phyloP scores from a whole-genome alignment of 2,888 invertebrate genomes.

The Tryphoninae sp. region DNA sequence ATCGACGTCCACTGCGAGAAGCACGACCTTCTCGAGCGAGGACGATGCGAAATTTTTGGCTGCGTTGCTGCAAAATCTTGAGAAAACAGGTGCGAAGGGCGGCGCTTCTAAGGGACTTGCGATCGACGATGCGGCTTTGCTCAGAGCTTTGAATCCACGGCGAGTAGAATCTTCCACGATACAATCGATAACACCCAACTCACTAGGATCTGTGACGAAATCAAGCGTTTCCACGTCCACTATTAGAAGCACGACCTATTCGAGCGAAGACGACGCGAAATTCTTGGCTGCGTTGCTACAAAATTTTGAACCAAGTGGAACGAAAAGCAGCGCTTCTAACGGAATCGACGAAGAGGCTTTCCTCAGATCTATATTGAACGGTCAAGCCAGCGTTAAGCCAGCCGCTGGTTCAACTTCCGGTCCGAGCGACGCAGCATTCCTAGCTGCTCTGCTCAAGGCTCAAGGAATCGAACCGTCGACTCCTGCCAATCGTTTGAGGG shows the following conservation, averaged over 20 bases:
- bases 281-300: slow-evolving; percentile 75
- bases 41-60: slow-evolving; percentile 77
- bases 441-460: slow-evolving; percentile 87
- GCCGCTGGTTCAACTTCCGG: slow-evolving; percentile 81
- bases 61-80: slow-evolving; percentile 72
- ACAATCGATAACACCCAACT: slow-evolving; percentile 66
- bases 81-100: slow-evolving; percentile 64
- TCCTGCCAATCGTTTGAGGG: slow-evolving; percentile 84
- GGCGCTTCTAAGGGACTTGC: neutral
- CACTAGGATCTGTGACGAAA: slow-evolving; percentile 70
- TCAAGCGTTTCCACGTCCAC: slow-evolving; percentile 67
- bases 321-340: slow-evolving; percentile 8
- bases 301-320: slow-evolving; percentile 68
- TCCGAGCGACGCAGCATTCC: slow-evolving; percentile 86
- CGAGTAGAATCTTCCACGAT: slow-evolving; percentile 65
- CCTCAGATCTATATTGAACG: slow-evolving; percentile 72
- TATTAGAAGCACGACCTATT: slow-evolving; percentile 68
- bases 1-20: slow-evolving; percentile 72
- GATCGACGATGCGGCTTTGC: slow-evolving; percentile 71
- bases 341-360: slow-evolving; percentile 71
- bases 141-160: slow-evolving; percentile 63
- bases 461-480: slow-evolving; percentile 89
- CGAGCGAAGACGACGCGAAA: slow-evolving; percentile 73
- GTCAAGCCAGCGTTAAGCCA: slow-evolving; percentile 70
- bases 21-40: slow-evolving; percentile 53